Evolutionary conservation across 2,113 vertebrate genomes (phyloP).

Genomic region (Phaethornis superciliosus): DNA sequence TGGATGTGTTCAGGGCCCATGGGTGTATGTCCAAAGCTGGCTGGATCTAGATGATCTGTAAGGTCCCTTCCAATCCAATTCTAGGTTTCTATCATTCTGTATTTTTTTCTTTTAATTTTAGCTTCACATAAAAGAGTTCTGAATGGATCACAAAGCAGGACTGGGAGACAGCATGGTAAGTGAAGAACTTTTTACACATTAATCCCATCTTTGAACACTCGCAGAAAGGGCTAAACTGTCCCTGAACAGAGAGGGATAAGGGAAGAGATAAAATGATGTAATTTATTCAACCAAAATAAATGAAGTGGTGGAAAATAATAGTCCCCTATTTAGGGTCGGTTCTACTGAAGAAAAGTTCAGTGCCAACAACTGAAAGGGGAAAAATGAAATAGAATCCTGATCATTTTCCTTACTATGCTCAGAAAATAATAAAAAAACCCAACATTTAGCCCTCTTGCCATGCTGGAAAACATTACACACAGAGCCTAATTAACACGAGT

Average conservation of each 20-base stretch:
- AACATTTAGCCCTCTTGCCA: background rate
- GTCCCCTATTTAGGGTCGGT: conserved; percentile 7
- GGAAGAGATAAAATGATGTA: conserved; percentile 33
- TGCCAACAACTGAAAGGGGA: background rate
- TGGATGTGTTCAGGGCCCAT: no score
- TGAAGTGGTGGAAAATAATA: conserved; percentile 25
- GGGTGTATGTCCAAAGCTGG: no score
- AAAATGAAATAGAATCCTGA: background rate
- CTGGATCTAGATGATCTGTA: no score
- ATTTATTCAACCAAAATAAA: conserved; percentile 59
- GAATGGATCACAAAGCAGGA: background rate
- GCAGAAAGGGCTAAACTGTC: conserved; percentile 25
- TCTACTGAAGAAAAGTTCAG: background rate
- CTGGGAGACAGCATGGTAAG: background rate
- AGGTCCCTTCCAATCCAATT: no score
- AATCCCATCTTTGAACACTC: conserved; percentile 31
- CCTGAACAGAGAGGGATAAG: conserved; percentile 14
- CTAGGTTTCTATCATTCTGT: no score
- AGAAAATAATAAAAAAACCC: background rate
- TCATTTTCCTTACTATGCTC: background rate
- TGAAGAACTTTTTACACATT: conserved; percentile 7
- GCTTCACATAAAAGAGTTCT: background rate
- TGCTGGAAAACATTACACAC: background rate
- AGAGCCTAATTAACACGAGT: background rate
- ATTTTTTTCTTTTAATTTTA: background rate